Percentiles rank a stretch among this genome's conserved stretches.
Conservation (phyloP, 2,797 vertebrate species). For the Coregonus sp. region DNA sequence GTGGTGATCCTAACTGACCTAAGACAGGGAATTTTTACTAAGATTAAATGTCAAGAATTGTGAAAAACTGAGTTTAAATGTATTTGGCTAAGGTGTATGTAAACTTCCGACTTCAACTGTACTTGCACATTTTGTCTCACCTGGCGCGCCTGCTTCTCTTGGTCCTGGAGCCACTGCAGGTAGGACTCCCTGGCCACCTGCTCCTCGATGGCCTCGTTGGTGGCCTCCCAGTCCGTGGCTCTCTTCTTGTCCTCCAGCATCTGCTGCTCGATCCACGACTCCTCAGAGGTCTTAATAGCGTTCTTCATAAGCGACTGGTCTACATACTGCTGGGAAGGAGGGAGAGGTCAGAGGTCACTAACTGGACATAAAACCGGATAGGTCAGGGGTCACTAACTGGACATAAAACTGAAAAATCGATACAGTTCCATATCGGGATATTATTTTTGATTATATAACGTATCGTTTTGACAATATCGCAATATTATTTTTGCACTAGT, state of each 20-base stretch:
- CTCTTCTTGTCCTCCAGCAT: constrained; percentile 96
- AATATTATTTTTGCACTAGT: no score
- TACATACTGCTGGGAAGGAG: constrained; percentile 75
- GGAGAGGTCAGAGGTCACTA: background rate
- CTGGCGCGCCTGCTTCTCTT: constrained; percentile 92
- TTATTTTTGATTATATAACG: no score
- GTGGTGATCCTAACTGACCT: no score
- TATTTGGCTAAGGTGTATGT: no score
- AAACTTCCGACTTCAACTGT: no score
- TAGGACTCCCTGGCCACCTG: constrained; percentile 93
- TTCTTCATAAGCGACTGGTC: constrained; percentile 94
- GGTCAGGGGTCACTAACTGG: background rate
- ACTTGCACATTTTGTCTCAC: constrained; percentile 52
- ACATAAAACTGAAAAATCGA: no score
- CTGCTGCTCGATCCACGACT: constrained; percentile 97
- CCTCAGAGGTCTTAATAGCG: constrained; percentile 94
- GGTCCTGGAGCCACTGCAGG: constrained; percentile 93
- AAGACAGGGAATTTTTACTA: no score
- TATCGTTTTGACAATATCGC: no score
- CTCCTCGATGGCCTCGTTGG: constrained; percentile 94
- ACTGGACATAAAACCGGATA: background rate
- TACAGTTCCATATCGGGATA: no score
- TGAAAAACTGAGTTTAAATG: no score
- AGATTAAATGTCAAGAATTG: no score
- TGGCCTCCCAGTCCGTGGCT: constrained; percentile 95